Evolutionary conservation across 2,888 invertebrate genomes (phyloP).

Genomic region (Theristus sp.): DNA sequence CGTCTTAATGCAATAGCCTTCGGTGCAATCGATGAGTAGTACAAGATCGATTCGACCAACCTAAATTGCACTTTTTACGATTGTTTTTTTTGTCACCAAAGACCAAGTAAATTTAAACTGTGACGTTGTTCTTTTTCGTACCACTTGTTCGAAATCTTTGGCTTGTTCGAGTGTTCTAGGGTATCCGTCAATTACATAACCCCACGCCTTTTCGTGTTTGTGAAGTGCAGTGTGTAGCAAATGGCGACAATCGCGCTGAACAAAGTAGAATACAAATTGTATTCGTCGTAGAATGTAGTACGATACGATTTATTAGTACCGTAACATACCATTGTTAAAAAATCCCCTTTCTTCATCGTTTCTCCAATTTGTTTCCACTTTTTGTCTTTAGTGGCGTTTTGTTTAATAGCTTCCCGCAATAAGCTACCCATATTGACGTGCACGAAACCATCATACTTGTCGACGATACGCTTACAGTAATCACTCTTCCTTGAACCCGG

Average conservation of each 20-base stretch:
- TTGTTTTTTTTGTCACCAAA: no score
- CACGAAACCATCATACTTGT: constrained; percentile 27
- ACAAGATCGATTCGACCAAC: constrained; percentile 44
- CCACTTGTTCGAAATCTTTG: constrained; percentile 24
- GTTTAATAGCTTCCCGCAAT: constrained; percentile 24
- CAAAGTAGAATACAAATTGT: no score
- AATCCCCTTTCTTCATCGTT: constrained; percentile 24
- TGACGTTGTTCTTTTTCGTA: no score
- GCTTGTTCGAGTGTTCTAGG: constrained; percentile 32
- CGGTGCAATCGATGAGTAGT: constrained; percentile 71
- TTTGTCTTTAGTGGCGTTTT: constrained; percentile 22
- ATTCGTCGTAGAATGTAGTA: no score
- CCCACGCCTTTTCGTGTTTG: constrained; percentile 22
- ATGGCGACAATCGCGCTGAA: not conserved
- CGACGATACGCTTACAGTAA: constrained; percentile 18
- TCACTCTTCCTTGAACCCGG: constrained; percentile 24
- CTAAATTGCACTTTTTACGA: constrained; percentile 12
- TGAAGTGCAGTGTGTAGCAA: not conserved
- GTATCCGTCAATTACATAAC: constrained; percentile 36
- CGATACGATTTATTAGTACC: no score
- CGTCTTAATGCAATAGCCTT: constrained; percentile 38
- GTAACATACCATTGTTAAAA: constrained; percentile 19
- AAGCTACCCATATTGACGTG: constrained; percentile 27
- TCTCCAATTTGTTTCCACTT: constrained; percentile 24
- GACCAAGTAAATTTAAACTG: no score